A percentile compares a stretch with the other conserved stretches of the same genome.
These are phyloP conservation scores for Apteryx owenii DNA, from an alignment of 2,113 vertebrate species.

Conservation along the genomic window DNA sequence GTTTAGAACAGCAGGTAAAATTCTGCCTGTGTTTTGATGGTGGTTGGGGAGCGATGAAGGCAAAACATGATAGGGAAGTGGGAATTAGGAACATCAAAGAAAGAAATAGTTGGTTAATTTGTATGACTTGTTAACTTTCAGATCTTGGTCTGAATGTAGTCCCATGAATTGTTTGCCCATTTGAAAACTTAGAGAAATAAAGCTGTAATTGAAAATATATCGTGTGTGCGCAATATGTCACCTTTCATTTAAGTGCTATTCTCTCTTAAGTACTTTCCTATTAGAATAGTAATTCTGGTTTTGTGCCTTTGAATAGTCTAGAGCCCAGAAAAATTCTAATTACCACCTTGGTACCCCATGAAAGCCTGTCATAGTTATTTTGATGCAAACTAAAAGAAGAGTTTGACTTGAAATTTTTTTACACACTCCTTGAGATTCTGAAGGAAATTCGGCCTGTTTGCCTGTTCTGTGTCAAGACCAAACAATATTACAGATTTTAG, in stretches of 20 bases:
- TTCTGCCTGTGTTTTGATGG: neutral
- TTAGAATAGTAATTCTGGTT: neutral
- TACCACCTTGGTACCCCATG: neutral
- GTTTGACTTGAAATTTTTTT: neutral
- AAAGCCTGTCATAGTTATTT: neutral
- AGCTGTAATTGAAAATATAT: neutral
- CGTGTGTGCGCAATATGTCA: neutral
- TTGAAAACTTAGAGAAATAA: constrained; percentile 22
- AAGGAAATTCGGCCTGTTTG: neutral
- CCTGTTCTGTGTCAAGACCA: neutral
- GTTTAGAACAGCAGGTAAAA: neutral
- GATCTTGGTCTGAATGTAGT: neutral
- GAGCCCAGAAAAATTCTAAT: neutral
- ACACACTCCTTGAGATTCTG: neutral
- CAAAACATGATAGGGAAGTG: neutral
- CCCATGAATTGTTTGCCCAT: neutral
- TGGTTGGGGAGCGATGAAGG: neutral
- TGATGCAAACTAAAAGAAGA: neutral
- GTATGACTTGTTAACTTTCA: neutral
- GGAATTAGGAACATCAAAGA: neutral
- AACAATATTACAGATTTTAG: neutral
- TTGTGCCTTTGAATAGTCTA: neutral
- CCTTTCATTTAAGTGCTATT: neutral
- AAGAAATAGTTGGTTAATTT: neutral
- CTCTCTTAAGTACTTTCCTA: neutral